These are phyloP conservation scores for Drosophila sturtevanti DNA, from an alignment of 1,140 invertebrate species.

Conservation along the genomic window DNA sequence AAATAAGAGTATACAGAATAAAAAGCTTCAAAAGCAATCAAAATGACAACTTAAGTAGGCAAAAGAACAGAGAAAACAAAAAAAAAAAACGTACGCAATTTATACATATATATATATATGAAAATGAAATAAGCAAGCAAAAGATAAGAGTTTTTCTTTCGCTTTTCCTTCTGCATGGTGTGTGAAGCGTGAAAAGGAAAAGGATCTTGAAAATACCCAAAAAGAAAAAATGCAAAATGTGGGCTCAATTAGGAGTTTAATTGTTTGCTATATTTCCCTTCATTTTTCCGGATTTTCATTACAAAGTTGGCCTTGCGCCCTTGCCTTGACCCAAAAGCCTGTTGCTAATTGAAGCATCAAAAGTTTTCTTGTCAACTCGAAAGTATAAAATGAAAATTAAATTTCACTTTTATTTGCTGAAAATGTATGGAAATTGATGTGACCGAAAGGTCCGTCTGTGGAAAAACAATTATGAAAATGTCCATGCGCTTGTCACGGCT, in stretches of 20 bases:
- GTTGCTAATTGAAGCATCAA: slow-evolving; percentile 61
- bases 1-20: slow-evolving; percentile 56
- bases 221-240: slow-evolving; percentile 20
- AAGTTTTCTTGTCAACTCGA: slow-evolving; percentile 39
- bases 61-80: slow-evolving; percentile 23
- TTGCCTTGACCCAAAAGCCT: too few species aligned
- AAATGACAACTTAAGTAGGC: slow-evolving; percentile 80
- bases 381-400: slow-evolving; percentile 51
- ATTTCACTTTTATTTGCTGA: slow-evolving; percentile 21
- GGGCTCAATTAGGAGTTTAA: slow-evolving; percentile 64
- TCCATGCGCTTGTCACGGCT: slow-evolving; percentile 1
- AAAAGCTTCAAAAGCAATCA: slow-evolving; percentile 79
- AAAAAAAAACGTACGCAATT: slow-evolving; percentile 28
- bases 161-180: neutral
- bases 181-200: slow-evolving; percentile 21
- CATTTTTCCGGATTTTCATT: slow-evolving; percentile 13
- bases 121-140: slow-evolving; percentile 24
- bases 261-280: slow-evolving; percentile 35
- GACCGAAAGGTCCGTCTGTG: slow-evolving; percentile 13
- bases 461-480: slow-evolving; percentile 50
- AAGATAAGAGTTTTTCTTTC: slow-evolving; percentile 18
- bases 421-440: slow-evolving; percentile 53
- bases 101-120: too few species aligned
- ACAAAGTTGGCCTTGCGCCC: slow-evolving; percentile 35
- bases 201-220: slow-evolving; percentile 19